A percentile compares a stretch with the other conserved stretches of the same genome.
phyloP scores from a whole-genome alignment of 2,888 invertebrate genomes.

The Caenorhabditis sp. region DNA sequence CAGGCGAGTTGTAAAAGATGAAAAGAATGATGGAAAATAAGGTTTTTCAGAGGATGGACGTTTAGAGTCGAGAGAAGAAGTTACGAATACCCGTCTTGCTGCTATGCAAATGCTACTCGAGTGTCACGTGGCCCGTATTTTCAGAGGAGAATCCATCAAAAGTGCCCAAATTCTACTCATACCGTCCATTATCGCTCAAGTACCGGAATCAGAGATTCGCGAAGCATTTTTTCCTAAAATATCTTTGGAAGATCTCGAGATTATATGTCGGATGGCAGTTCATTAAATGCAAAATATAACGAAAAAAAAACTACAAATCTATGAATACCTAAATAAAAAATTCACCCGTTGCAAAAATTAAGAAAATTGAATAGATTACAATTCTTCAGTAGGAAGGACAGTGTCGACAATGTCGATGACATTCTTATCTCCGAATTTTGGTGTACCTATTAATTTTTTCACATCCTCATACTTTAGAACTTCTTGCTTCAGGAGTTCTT shows the following conservation, averaged over 20 bases:
- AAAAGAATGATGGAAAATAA: not conserved
- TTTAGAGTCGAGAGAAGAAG: slow-evolving; percentile 43
- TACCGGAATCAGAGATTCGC: slow-evolving; percentile 31
- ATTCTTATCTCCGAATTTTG: slow-evolving; percentile 86
- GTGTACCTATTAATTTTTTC: slow-evolving; percentile 92
- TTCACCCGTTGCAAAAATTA: slow-evolving; percentile 21
- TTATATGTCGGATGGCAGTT: slow-evolving; percentile 43
- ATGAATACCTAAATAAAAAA: slow-evolving; percentile 7
- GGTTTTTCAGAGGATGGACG: slow-evolving; percentile 52
- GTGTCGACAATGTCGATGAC: slow-evolving; percentile 72
- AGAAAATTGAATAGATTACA: not conserved
- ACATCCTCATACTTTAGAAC: slow-evolving; percentile 87
- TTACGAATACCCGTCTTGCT: slow-evolving; percentile 27
- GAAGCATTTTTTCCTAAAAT: slow-evolving; percentile 45
- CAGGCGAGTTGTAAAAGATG: slow-evolving; percentile 50
- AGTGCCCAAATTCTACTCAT: slow-evolving; percentile 45
- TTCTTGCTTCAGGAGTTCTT: slow-evolving; percentile 84
- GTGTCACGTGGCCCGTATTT: slow-evolving; percentile 32
- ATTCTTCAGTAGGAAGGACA: slow-evolving; percentile 63
- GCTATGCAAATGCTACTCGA: slow-evolving; percentile 55
- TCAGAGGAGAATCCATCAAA: not conserved
- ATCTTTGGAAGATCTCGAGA: slow-evolving; percentile 4
- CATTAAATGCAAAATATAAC: slow-evolving; percentile 19
- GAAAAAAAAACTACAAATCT: slow-evolving; percentile 6
- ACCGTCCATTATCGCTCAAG: slow-evolving; percentile 39